Base-by-base conservation (phyloP, 30 jellyfish, hydroid and myxozoan species). In the Hydra vulgaris region DNA sequence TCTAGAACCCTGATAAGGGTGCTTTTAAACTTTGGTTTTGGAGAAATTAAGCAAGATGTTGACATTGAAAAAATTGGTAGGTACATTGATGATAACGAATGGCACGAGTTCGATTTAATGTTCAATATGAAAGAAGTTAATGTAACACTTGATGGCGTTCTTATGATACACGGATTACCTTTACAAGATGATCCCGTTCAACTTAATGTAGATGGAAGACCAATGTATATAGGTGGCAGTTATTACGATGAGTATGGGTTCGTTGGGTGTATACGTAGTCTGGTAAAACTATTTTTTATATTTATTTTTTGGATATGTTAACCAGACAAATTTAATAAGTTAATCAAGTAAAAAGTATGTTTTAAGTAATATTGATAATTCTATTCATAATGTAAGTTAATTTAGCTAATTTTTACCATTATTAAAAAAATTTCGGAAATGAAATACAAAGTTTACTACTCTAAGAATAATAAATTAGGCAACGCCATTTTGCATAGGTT, bases 211-310 rank as follows among this genome's bases (percentile, higher is more conserved):
- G 98, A 92, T 72, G 98, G 92, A 19, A 87, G 85, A 52, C 93
- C 98, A 18, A 85, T 92, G 72, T 92, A 87, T 79, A 72, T 92
- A 71, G 98, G 98, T 69, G 98, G 96, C 23, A 69, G 95, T 67
- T 77, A 83, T 66, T 93, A 86, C 70, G 96, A 92, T 26, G 87
- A 76, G 21, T 83, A 78, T 26, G 98, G 98, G 18, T 92, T 92
- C 71, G 81, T 92, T 75, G 98, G 98, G 25, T 88, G 96, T 40
- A 79, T 92, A 18, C 84, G 98, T 16, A 80, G 88, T 23, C 80
- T 87, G 76, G 98, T 92, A 79, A 72, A 95, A 54, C n/a, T n/a
- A n/a, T 40, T 40, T 40, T 40, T 40, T 3, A 40, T 40, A n/a
- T n/a, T n/a, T n/a, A n/a, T n/a, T n/a, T n/a, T n/a, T n/a, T n/a